phyloP scores from a whole-genome alignment of 2,888 invertebrate genomes.

The Drosophila putrida region DNA sequence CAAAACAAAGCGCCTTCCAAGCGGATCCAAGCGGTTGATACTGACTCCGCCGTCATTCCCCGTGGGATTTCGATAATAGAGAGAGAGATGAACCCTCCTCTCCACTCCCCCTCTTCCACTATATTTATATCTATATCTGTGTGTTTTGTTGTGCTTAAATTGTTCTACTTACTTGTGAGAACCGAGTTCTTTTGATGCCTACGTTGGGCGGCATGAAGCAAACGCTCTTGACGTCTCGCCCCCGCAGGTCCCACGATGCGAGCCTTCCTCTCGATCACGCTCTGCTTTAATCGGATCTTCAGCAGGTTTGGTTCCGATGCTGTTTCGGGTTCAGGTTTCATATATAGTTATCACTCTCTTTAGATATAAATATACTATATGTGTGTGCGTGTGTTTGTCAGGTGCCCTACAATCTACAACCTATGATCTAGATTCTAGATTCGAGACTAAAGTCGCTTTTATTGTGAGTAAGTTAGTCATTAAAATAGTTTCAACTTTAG shows the following conservation, averaged over 20 bases:
- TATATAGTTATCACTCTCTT: conserved; percentile 10
- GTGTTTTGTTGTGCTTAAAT: conserved; percentile 22
- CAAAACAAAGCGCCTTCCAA: conserved; percentile 30
- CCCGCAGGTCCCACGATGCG: conserved; percentile 93
- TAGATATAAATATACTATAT: conserved; percentile 10
- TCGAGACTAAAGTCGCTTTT: neutral
- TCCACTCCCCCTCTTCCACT: conserved; percentile 5
- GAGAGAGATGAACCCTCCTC: neutral
- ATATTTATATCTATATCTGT: neutral
- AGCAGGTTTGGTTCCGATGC: conserved; percentile 98
- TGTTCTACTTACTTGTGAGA: conserved; percentile 85
- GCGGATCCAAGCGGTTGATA: conserved; percentile 46
- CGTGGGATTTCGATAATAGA: conserved; percentile 11
- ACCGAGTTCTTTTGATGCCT: conserved; percentile 86
- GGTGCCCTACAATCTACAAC: conserved; percentile 1
- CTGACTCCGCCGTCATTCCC: conserved; percentile 28
- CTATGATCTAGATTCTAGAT: neutral
- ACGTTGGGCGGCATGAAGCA: conserved; percentile 89
- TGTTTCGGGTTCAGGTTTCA: conserved; percentile 83
- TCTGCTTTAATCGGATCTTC: conserved; percentile 96
- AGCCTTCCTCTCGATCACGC: conserved; percentile 97
- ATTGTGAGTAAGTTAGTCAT: conserved; percentile 11
- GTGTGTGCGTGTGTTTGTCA: neutral
- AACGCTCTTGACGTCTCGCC: conserved; percentile 91
- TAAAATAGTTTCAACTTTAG: conserved; percentile 18